Evolutionary conservation across 2,797 vertebrate genomes (phyloP).

Genomic region (Manis javanica): DNA sequence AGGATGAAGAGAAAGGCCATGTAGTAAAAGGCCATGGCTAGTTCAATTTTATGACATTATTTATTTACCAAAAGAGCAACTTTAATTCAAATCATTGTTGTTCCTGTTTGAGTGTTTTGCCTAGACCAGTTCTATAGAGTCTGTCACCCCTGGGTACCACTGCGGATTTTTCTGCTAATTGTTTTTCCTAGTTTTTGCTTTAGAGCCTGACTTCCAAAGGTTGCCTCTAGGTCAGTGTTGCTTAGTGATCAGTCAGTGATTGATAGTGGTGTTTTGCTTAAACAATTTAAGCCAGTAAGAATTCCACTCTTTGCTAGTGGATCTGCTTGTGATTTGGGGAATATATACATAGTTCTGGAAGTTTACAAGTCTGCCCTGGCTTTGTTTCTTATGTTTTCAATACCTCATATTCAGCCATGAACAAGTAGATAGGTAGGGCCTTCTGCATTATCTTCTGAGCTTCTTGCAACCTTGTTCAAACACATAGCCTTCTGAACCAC

Average conservation of each 20-base stretch:
- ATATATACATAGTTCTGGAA: neutral
- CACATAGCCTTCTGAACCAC: neutral
- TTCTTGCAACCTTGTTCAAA: neutral
- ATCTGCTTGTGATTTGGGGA: neutral
- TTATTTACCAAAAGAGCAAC: neutral
- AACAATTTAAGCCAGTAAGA: neutral
- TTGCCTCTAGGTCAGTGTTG: neutral
- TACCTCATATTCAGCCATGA: neutral
- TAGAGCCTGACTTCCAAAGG: neutral
- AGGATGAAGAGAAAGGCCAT: neutral
- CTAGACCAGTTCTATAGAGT: neutral
- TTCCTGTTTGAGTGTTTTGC: neutral
- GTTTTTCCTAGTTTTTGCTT: neutral
- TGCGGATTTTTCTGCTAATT: neutral
- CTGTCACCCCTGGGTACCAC: neutral
- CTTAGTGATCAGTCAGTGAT: neutral
- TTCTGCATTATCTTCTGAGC: neutral
- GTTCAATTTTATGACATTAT: neutral
- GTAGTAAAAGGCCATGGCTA: neutral
- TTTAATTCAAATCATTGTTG: neutral
- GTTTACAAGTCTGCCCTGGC: neutral
- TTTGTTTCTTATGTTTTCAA: neutral
- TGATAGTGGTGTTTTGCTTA: neutral
- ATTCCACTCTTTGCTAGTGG: neutral
- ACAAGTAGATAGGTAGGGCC: neutral